These are phyloP conservation scores for Vanessa atalanta DNA, from an alignment of 1,140 invertebrate species.

Conservation along the genomic window DNA sequence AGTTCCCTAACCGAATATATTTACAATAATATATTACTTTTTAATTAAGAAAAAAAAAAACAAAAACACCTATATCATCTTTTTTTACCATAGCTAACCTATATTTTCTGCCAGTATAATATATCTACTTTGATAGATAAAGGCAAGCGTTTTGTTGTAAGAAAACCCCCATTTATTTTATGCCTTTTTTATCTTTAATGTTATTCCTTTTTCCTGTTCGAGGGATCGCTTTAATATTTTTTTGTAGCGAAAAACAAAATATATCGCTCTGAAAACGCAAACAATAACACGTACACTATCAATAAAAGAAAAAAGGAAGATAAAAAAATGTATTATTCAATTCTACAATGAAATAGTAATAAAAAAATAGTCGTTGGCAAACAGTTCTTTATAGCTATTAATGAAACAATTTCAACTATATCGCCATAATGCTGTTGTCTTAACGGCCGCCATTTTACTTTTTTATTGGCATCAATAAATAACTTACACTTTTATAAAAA, in stretches of 20 bases:
- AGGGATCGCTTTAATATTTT: slow-evolving; percentile 4
- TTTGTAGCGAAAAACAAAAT: neutral
- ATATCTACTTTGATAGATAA: neutral
- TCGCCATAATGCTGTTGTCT: too few species aligned
- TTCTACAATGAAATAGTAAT: neutral
- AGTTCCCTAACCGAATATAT: too few species aligned
- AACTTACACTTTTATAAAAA: too few species aligned
- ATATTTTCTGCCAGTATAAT: neutral
- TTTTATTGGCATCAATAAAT: too few species aligned
- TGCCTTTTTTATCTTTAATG: slow-evolving; percentile 18
- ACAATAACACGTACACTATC: neutral
- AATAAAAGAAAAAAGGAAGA: neutral
- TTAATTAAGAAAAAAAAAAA: neutral
- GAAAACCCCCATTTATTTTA: slow-evolving; percentile 3
- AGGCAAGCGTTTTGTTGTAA: slow-evolving; percentile 1
- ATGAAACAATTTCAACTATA: too few species aligned
- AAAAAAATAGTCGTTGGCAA: too few species aligned
- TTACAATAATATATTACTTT: too few species aligned
- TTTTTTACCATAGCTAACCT: neutral
- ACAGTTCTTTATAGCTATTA: too few species aligned
- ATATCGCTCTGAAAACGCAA: neutral
- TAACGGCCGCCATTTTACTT: too few species aligned
- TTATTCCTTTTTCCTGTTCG: slow-evolving; percentile 3
- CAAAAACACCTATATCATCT: neutral
- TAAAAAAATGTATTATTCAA: neutral